Percentiles rank a stretch among this genome's conserved stretches.
Evolutionary conservation across 2,888 invertebrate genomes (phyloP).

Genomic region (Dinocampus coccinellae): DNA sequence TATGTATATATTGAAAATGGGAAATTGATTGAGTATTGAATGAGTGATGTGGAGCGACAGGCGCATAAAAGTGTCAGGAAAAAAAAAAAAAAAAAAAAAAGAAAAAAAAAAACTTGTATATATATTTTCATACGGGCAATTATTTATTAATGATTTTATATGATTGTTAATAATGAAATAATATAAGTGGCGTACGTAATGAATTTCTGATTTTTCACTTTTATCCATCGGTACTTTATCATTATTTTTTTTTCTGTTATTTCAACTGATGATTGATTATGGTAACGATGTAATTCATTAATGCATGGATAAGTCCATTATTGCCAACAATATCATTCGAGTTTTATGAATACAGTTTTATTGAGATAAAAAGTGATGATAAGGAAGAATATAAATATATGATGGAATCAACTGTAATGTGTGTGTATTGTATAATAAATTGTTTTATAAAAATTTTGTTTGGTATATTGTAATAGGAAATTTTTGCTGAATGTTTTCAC

Average conservation of each 20-base stretch:
- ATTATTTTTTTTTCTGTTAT: background rate
- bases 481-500: conserved; percentile 12
- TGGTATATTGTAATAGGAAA: background rate
- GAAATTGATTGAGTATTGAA: background rate
- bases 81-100: too few species aligned
- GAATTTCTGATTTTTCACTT: too few species aligned
- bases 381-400: conserved; percentile 4
- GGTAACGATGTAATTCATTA: background rate
- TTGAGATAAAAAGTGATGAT: background rate
- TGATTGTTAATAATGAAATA: too few species aligned
- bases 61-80: too few species aligned
- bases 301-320: background rate
- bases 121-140: too few species aligned
- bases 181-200: too few species aligned
- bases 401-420: conserved; percentile 31
- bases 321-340: background rate
- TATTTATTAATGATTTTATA: too few species aligned
- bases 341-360: background rate
- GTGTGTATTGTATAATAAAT: conserved; percentile 7
- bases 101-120: too few species aligned
- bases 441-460: background rate
- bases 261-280: conserved; percentile 10
- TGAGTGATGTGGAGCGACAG: too few species aligned
- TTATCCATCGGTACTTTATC: too few species aligned
- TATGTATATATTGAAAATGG: background rate